These are phyloP conservation scores for Melopsittacus undulatus DNA, from an alignment of 2,797 vertebrate genomes.

Conservation along the genomic window DNA sequence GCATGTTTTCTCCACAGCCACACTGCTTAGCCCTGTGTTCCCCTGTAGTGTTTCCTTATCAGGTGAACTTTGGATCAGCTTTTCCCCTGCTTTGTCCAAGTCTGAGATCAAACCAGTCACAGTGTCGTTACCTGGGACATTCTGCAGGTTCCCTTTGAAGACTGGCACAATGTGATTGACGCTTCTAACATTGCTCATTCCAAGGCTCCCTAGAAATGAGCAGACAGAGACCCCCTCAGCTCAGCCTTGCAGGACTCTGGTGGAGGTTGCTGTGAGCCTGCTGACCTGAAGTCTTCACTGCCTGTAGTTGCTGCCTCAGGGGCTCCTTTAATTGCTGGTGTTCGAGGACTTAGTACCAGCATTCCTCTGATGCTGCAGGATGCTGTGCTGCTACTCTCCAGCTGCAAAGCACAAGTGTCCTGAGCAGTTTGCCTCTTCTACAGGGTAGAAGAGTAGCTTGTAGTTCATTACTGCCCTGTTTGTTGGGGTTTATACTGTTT, in stretches of 20 bases:
- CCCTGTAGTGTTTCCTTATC: neutral
- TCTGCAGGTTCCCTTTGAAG: neutral
- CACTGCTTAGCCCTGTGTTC: neutral
- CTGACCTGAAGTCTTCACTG: neutral
- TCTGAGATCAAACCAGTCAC: neutral
- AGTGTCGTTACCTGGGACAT: neutral
- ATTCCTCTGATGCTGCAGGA: neutral
- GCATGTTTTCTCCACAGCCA: neutral
- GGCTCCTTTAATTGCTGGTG: neutral
- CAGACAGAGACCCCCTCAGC: neutral
- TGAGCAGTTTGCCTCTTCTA: neutral
- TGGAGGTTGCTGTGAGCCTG: neutral
- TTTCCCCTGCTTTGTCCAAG: neutral
- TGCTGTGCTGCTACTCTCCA: neutral
- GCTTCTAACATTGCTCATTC: neutral
- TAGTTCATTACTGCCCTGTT: neutral
- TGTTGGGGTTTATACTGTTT: neutral
- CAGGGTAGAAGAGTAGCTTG: neutral
- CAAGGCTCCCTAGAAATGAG: neutral
- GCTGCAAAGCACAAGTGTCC: neutral
- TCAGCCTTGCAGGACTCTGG: neutral
- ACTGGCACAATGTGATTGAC: rapidly evolving
- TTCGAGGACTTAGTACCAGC: neutral
- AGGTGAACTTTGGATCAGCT: slow-evolving; percentile 11
- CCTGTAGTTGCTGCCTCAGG: neutral